Evolutionary conservation across 2,113 vertebrate genomes (phyloP).

Genomic region (Tursiops truncatus): DNA sequence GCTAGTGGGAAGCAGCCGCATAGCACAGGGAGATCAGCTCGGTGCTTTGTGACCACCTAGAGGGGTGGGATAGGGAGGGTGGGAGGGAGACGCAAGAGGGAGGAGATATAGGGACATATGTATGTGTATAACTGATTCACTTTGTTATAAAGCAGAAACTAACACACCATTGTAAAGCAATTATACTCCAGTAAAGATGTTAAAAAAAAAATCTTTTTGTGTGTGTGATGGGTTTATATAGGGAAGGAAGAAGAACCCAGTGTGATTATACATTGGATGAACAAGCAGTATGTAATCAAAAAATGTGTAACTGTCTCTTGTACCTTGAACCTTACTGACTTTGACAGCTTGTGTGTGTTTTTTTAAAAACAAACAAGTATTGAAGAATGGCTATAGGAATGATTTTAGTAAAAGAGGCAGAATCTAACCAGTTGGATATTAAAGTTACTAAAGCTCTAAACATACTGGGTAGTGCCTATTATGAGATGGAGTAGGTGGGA

Average conservation of each 20-base stretch:
- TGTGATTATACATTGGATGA: not conserved
- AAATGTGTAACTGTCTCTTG: not conserved
- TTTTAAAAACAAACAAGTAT: not conserved
- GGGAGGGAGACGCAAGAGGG: too few relatives aligned
- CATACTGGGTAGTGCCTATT: not conserved
- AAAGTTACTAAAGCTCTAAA: not conserved
- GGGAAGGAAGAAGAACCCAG: not conserved
- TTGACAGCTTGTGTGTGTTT: not conserved
- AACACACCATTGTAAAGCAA: too few relatives aligned
- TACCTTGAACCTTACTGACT: not conserved
- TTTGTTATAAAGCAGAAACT: too few relatives aligned
- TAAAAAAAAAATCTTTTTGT: not conserved
- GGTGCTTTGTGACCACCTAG: too few relatives aligned
- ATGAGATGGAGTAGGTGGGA: not conserved
- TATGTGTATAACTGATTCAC: too few relatives aligned
- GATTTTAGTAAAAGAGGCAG: not conserved
- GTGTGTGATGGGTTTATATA: not conserved
- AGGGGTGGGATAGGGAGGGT: too few relatives aligned
- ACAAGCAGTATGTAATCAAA: not conserved
- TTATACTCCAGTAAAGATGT: too few relatives aligned
- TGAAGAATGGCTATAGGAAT: not conserved
- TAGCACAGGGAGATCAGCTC: too few relatives aligned
- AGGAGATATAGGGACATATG: too few relatives aligned
- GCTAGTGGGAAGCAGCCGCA: too few relatives aligned
- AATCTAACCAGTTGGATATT: not conserved